Conservation (phyloP, 2,797 vertebrate genomes). For the Pipistrellus pipistrellus region DNA sequence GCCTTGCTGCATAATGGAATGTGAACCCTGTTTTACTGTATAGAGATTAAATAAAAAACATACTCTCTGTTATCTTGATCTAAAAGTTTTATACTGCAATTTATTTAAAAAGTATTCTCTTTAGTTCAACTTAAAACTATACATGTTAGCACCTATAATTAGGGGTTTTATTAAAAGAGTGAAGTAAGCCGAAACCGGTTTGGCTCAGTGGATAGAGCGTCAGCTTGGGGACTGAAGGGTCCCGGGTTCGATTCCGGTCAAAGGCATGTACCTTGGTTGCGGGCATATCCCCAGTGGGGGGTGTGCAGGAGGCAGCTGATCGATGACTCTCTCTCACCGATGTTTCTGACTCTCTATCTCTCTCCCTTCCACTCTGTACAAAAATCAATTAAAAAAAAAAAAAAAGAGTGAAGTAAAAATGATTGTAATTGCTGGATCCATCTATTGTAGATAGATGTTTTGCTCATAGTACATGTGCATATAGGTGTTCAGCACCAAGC, state of each 20-base stretch:
- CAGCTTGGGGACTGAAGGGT: too few relatives aligned
- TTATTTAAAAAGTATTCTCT: neutral
- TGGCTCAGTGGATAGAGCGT: too few relatives aligned
- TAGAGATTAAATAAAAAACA: neutral
- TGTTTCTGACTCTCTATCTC: too few relatives aligned
- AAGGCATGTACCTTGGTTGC: too few relatives aligned
- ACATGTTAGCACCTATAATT: neutral
- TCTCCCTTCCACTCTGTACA: too few relatives aligned
- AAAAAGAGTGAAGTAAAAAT: conserved; percentile 41
- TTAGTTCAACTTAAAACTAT: conserved; percentile 42
- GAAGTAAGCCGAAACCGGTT: too few relatives aligned
- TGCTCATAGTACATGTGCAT: neutral
- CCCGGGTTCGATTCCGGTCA: too few relatives aligned
- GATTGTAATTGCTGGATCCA: neutral
- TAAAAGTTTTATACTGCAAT: neutral
- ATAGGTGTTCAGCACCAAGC: neutral
- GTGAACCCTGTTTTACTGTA: conserved; percentile 40
- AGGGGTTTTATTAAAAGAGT: conserved; percentile 57
- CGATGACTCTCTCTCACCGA: too few relatives aligned
- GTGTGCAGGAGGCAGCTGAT: too few relatives aligned
- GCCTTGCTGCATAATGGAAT: neutral
- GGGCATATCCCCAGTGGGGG: too few relatives aligned
- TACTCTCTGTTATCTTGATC: neutral
- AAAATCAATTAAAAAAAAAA: too few relatives aligned
- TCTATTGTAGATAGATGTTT: neutral